These are phyloP conservation scores for Pyrocoelia pectoralis DNA, from an alignment of 2,888 invertebrate species.

Conservation along the genomic window DNA sequence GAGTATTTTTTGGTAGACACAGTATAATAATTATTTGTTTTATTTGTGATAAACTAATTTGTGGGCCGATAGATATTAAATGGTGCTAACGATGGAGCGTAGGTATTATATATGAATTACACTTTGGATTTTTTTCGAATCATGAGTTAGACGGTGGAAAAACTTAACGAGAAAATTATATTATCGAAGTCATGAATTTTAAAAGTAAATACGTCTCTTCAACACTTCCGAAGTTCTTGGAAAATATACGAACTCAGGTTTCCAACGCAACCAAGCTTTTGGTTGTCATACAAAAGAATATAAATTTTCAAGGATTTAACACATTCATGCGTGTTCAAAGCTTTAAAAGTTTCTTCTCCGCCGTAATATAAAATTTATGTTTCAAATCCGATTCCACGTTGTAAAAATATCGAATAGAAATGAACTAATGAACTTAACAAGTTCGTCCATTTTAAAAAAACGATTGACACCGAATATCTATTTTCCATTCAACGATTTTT, in stretches of 20 bases:
- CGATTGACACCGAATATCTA: not conserved
- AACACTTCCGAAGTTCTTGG: constrained; percentile 35
- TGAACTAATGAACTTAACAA: constrained; percentile 25
- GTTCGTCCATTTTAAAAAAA: not conserved
- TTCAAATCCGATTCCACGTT: constrained; percentile 16
- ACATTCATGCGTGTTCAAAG: constrained; percentile 34
- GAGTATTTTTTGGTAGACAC: no score
- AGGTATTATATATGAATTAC: no score
- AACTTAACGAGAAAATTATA: constrained; percentile 11
- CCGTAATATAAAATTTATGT: constrained; percentile 19
- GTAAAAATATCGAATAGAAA: constrained; percentile 24
- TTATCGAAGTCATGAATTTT: constrained; percentile 26
- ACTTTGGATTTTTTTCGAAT: no score
- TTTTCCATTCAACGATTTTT: not conserved
- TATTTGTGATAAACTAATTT: no score
- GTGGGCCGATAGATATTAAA: no score
- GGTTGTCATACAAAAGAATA: constrained; percentile 37
- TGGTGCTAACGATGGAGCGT: no score
- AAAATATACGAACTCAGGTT: constrained; percentile 33
- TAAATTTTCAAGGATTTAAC: constrained; percentile 36
- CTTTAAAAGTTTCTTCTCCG: constrained; percentile 24
- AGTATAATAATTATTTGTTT: no score
- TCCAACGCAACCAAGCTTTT: constrained; percentile 35
- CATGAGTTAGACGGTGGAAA: no score
- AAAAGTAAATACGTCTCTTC: constrained; percentile 35